Evolutionary conservation across 1,140 invertebrate genomes (phyloP), one percentile per base, ranked within the genome.

Genomic region (Arion vulgaris): DNA sequence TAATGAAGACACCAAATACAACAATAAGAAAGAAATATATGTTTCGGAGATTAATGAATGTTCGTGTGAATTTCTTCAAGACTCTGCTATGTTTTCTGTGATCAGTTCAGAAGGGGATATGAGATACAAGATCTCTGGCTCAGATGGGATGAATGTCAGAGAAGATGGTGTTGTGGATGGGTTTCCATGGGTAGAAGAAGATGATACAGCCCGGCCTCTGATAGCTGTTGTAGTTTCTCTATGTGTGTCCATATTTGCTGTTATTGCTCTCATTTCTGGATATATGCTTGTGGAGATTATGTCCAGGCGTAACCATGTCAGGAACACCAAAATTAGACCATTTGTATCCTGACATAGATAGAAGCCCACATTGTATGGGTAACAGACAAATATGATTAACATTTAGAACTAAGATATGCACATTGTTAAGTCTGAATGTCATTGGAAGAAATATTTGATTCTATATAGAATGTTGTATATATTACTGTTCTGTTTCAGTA

Each of bases 241-340:
- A 53, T 85, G 80, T 19, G 82, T 84, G 17, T 84, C 86, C 78
- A 84, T 87, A 36, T 83, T 87, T 39, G 86, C 86, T 34, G 86
- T 84, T 0, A 81, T 83, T 39, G 84, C 57, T 38, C 82, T 87
- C 1, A 87, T 87, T 72, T 81, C 81, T 17, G 73, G 76, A 9
- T 87, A 85, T 49, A 79, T 87, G 57, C 68, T 87, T 26, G 68
- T 83, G 72, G 86, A 87, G 49, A 36, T 85, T 36, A 72, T 80
- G 41, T 78, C 84, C 34, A 32, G 83, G 39, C 32, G 86, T 19
- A 83, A 84, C 36, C 84, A 85, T 39, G 53, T 87, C 32, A 74
- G 86, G 34, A 87, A 85, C 79, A 85, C 86, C 26, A 87, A 87
- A 68, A 87, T 87, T 39, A 71, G 86, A 75, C 86, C 86, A 15